Base-by-base conservation (phyloP, 2,888 invertebrate species). In the Vesta saturnalis region DNA sequence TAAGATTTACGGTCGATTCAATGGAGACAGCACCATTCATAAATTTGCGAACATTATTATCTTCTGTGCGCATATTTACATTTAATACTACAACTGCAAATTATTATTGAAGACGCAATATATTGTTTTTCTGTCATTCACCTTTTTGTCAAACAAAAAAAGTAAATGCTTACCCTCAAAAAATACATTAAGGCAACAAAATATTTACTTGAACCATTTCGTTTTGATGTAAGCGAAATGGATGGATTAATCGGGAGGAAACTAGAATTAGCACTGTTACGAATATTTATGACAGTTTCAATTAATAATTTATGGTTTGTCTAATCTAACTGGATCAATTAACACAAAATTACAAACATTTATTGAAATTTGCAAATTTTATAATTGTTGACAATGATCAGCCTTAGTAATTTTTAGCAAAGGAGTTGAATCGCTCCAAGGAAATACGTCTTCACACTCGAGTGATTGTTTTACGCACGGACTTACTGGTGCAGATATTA, bases 1-100 rank as follows among this genome's bases (percentile, higher is more conserved):
- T 49, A 1, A 14, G 8, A 3, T 16, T 16, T 19, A 47, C 5
- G 0, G 86, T 81, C 0, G 85, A 84, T 77, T 89, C 89, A 1
- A 89, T 85, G 71, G 86, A 89, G 71, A 89, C 89, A 4, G 90
- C 89, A 0, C 89, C 86, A 78, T 89, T 89, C 60, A 89, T 86
- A 75, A 87, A 88, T 67, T 88, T 86, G 71, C 82, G 73, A 1
- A 61, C 35, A 10, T 39, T 1, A 39, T n/a, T 39, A 39, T n/a
- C n/a, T 39, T 39, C 39, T n/a, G 39, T 39, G 8, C 39, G 8
- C 39, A 39, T 39, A n/a, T 39, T 39, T 39, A 23, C 23, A n/a
- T n/a, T n/a, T n/a, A n/a, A n/a, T n/a, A n/a, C n/a, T n/a, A n/a
- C n/a, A n/a, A n/a, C n/a, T n/a, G n/a, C n/a, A n/a, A n/a, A n/a